Evolutionary conservation across 2,113 vertebrate species (phyloP), one percentile per base, ranked within the genome.

Genomic region (Halichoerus grypus): DNA sequence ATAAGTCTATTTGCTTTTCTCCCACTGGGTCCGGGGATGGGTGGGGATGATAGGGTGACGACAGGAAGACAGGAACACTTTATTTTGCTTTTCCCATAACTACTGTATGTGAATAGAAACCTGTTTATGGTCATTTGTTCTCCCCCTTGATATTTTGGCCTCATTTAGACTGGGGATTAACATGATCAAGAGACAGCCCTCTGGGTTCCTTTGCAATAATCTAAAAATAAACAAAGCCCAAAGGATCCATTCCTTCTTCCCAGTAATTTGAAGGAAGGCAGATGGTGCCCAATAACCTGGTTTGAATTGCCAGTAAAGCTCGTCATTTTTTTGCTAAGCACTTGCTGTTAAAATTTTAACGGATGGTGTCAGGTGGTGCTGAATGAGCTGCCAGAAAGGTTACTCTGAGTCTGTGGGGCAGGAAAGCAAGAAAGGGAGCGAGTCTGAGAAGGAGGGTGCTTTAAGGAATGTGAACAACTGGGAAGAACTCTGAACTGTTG

Each of bases 191-290:
- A 97, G 59, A 42, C 63, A 96, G 69, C 26, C 24, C 24, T 84
- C 91, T 92, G 57, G 86, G 86, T 88, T 91, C 91, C 82, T 97
- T 86, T 92, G 79, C 2, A 4, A 89, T 91, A n/a, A 84, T 96
- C 90, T 96, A 95, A 97, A 97, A 96, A 97, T 96, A 97, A 97
- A 74, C 71, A 97, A 95, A 97, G 39, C 95, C 88, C 94, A 96
- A 91, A 95, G 94, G 97, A 96, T 67, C 91, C 69, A 94, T 92
- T 97, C n/a, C 84, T 97, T 88, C 61, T 93, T 95, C 46, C 63
- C 39, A 96, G 96, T 98, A 96, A 97, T 96, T 95, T 97, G 79
- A 97, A 98, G 87, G 77, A 97, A 98, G 97, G 88, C 97, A 97
- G 95, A 97, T 97, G 94, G 92, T 95, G 59, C 71, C 92, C 97